phyloP scores from a whole-genome alignment of 2,888 invertebrate genomes.

The Mantis religiosa region DNA sequence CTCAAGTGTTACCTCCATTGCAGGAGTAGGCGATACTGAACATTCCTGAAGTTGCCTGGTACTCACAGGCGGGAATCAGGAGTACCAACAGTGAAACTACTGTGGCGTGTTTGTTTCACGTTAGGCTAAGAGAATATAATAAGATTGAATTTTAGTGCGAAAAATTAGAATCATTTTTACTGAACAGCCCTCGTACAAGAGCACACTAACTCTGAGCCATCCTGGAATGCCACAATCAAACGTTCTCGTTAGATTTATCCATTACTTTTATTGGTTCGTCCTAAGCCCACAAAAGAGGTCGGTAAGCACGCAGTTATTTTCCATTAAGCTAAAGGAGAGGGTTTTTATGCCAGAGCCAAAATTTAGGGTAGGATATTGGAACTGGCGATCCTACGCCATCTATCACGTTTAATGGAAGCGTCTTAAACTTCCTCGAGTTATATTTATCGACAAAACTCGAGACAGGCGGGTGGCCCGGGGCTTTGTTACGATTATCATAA shows the following conservation, averaged over 20 bases:
- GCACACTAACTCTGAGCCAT: too few species aligned
- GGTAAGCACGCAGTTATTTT: background rate
- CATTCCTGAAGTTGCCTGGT: too few species aligned
- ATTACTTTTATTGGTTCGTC: background rate
- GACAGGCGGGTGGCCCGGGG: background rate
- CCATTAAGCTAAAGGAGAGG: background rate
- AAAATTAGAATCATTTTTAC: too few species aligned
- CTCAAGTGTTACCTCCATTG: too few species aligned
- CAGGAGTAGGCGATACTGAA: too few species aligned
- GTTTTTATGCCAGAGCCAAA: background rate
- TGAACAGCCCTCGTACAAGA: too few species aligned
- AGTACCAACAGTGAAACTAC: too few species aligned
- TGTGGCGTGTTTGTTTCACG: too few species aligned
- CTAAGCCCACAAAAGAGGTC: background rate
- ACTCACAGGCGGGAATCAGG: too few species aligned
- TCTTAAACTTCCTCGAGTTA: background rate
- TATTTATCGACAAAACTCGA: background rate
- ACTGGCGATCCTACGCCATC: background rate
- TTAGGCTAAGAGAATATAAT: too few species aligned
- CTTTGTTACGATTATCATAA: background rate
- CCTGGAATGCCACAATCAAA: background rate
- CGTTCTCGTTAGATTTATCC: background rate
- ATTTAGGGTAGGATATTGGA: background rate
- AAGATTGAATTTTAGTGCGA: too few species aligned
- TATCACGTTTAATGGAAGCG: background rate